phyloP scores from a whole-genome alignment of 2,113 vertebrate species.

The Xiphias gladius region DNA sequence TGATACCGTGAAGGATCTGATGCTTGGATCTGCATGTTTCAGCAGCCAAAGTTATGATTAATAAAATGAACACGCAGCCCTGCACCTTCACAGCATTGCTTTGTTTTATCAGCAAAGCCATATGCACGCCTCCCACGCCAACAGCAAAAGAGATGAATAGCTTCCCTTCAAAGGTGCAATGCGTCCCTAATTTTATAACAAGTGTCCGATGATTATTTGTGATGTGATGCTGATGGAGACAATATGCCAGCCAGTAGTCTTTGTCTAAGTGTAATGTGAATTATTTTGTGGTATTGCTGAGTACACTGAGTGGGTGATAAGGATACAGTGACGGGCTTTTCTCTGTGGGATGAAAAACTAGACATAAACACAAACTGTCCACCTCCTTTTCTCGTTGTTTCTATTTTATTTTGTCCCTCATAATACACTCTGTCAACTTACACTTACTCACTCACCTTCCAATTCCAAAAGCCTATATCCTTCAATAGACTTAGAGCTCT shows the following conservation, averaged over 20 bases:
- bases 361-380: not conserved
- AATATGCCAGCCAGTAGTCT: not conserved
- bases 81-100: not conserved
- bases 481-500: not conserved
- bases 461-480: not conserved
- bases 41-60: not conserved
- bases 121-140: constrained; percentile 3
- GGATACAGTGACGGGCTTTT: constrained; percentile 22
- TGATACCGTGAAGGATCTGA: not conserved
- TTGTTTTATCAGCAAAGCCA: constrained; percentile 15
- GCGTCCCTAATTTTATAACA: not conserved
- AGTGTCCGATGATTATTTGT: constrained; percentile 8
- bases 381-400: not conserved
- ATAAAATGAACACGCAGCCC: not conserved
- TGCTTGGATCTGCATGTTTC: not conserved
- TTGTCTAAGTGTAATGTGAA: constrained; percentile 26
- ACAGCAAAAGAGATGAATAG: constrained; percentile 18
- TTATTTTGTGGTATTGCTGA: constrained; percentile 27
- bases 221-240: constrained; percentile 6
- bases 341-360: constrained; percentile 13
- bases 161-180: constrained; percentile 8
- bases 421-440: not conserved
- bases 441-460: not conserved
- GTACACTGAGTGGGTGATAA: constrained; percentile 28
- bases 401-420: not conserved